phyloP scores from a whole-genome alignment of 2,888 invertebrate species.

The Crioceris asparagi region DNA sequence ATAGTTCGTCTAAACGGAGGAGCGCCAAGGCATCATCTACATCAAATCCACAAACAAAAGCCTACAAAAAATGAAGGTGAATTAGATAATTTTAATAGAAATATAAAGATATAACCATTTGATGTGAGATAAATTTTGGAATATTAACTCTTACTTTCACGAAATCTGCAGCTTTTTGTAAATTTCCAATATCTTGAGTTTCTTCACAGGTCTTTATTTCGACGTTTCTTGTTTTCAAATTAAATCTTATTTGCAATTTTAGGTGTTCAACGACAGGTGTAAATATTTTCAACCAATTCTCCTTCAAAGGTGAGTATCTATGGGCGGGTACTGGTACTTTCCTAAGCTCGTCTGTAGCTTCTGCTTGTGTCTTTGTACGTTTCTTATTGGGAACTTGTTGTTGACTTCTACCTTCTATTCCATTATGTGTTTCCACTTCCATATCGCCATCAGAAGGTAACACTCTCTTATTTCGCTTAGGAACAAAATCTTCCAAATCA shows the following conservation, averaged over 20 bases:
- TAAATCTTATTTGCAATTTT: slow-evolving; percentile 87
- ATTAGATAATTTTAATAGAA: not conserved
- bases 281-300: slow-evolving; percentile 95
- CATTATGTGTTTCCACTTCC: slow-evolving; percentile 59
- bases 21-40: slow-evolving; percentile 94
- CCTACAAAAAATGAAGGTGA: slow-evolving; percentile 35
- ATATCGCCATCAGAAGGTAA: slow-evolving; percentile 45
- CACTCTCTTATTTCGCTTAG: slow-evolving; percentile 45
- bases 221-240: slow-evolving; percentile 81
- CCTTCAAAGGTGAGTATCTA: slow-evolving; percentile 87
- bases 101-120: not conserved
- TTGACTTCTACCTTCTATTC: slow-evolving; percentile 45
- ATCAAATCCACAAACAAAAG: slow-evolving; percentile 93
- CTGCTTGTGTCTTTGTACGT: slow-evolving; percentile 32
- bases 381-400: slow-evolving; percentile 25
- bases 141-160: no score
- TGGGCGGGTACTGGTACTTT: slow-evolving; percentile 87
- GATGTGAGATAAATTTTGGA: slow-evolving; percentile 1
- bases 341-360: slow-evolving; percentile 50
- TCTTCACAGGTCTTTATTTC: slow-evolving; percentile 65
- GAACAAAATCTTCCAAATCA: slow-evolving; percentile 43
- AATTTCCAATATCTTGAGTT: slow-evolving; percentile 74
- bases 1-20: slow-evolving; percentile 89
- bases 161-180: slow-evolving; percentile 98
- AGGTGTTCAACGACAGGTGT: slow-evolving; percentile 93